Base-by-base conservation (phyloP, 2,888 invertebrate genomes). In the Chesias legatella region DNA sequence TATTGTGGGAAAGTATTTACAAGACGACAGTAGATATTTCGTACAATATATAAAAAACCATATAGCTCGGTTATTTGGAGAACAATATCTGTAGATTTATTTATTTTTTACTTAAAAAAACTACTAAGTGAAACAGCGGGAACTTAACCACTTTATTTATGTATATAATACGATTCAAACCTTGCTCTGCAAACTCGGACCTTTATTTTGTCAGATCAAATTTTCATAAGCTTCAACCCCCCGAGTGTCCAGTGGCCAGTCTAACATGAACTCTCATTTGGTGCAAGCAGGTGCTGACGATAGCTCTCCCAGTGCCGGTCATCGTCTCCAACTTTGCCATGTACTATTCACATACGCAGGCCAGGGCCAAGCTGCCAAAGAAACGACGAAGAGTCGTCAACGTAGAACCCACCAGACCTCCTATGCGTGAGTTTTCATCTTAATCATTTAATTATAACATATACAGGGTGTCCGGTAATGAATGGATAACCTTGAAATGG, bases 281-380 rank as follows among this genome's bases (percentile, higher is more conserved):
- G 29, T 36, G 8, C 33, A 43, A 48, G 23, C 63, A 89, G 89
- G 89, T 89, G 67, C 91, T 99, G 67, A 99, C 98, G 75, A 98
- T 99, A 89, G 99, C 99, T 69, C 92, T 99, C 73, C 99, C 99
- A 59, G 98, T 99, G 68, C 98, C 99, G 63, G 99, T 99, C 83
- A 99, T 99, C 76, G 99, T 99, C 59, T 98, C 97, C 85, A 99
- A 99, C 90, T 99, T 99, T 88, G 95, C 96, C 70, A 96, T 96
- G 96, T 96, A 96, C 89, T 96, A 96, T 89, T 96, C 95, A 62
- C 96, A 96, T 85, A 96, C 96, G 66, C 95, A 98, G 91, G 99
- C 99, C 55, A 91, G 99, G 69, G 98, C 98, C 49, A 99, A 99
- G 88, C 91, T 99, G 83, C 99, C 99, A 52, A 99, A 99, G 91